A percentile compares a stretch with the other conserved stretches of the same genome.
phyloP scores from a whole-genome alignment of 2,797 vertebrate genomes.

The Novumbra hubbsi region DNA sequence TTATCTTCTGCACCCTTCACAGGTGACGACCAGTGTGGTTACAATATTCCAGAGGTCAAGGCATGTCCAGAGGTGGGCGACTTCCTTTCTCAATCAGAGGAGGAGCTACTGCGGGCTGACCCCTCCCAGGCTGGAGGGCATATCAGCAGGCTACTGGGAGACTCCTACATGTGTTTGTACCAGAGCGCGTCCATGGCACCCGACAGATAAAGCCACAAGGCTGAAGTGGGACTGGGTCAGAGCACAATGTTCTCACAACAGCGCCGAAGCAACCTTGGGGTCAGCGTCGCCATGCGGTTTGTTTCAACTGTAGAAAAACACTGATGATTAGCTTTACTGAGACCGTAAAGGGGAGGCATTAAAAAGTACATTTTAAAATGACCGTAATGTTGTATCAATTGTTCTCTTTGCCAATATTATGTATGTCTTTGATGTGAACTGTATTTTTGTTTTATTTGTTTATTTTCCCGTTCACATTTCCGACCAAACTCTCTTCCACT shows the following conservation, averaged over 20 bases:
- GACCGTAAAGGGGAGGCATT: conserved; percentile 24
- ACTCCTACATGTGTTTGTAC: conserved; percentile 82
- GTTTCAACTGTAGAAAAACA: conserved; percentile 30
- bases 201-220: conserved; percentile 32
- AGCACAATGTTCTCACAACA: conserved; percentile 55
- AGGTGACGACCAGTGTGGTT: conserved; percentile 74
- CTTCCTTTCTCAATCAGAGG: conserved; percentile 64
- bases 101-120: conserved; percentile 55
- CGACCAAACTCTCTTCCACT: not conserved
- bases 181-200: conserved; percentile 47
- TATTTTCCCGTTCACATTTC: not conserved
- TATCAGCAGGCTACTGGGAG: conserved; percentile 68
- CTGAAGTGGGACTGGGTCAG: conserved; percentile 21
- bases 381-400: not conserved
- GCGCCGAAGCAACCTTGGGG: conserved; percentile 45
- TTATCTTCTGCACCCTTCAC: conserved; percentile 38
- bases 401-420: not conserved
- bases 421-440: not conserved
- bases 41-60: conserved; percentile 74
- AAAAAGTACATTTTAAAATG: conserved; percentile 3
- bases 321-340: conserved; percentile 38
- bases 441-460: no score
- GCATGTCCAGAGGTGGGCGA: conserved; percentile 74
- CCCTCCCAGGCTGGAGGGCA: conserved; percentile 60
- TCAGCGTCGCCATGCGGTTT: conserved; percentile 5